phyloP scores from a whole-genome alignment of 2,113 vertebrate species.

The Hymenochirus boettgeri region DNA sequence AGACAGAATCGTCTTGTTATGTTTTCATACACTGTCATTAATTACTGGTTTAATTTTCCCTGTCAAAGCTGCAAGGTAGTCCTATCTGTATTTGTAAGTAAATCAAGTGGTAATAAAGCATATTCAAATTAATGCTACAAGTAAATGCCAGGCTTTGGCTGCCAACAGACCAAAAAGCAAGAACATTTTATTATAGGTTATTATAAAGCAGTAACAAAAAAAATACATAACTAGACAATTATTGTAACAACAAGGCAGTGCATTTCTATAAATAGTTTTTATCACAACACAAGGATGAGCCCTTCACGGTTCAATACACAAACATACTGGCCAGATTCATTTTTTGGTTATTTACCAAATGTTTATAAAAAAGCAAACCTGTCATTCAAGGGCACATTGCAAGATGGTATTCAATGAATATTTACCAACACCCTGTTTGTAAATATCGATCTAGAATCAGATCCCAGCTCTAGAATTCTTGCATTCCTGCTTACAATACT shows the following conservation, averaged over 20 bases:
- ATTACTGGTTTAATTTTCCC: no score
- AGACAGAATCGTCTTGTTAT: no score
- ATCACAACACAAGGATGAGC: slow-evolving; percentile 31
- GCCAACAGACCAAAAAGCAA: slow-evolving; percentile 2
- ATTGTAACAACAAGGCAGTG: slow-evolving; percentile 11
- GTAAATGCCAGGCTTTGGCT: neutral
- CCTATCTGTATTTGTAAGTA: no score
- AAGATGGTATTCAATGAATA: no score
- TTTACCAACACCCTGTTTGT: no score
- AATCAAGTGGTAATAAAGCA: no score
- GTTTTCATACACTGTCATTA: no score
- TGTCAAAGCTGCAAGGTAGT: no score
- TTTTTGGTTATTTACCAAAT: neutral
- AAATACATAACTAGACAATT: slow-evolving; percentile 20
- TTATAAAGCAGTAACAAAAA: slow-evolving; percentile 5
- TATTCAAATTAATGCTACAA: no score
- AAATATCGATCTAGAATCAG: no score
- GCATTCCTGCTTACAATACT: no score
- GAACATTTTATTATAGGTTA: slow-evolving; percentile 6
- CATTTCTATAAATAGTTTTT: slow-evolving; percentile 20
- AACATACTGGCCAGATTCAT: neutral
- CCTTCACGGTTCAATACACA: slow-evolving; percentile 8
- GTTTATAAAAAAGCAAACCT: slow-evolving; percentile 9
- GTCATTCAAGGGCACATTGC: neutral
- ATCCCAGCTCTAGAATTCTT: no score